Percentiles rank a stretch among this genome's conserved stretches.
phyloP scores from a whole-genome alignment of 2,113 vertebrate genomes.

The Barbus barbus region DNA sequence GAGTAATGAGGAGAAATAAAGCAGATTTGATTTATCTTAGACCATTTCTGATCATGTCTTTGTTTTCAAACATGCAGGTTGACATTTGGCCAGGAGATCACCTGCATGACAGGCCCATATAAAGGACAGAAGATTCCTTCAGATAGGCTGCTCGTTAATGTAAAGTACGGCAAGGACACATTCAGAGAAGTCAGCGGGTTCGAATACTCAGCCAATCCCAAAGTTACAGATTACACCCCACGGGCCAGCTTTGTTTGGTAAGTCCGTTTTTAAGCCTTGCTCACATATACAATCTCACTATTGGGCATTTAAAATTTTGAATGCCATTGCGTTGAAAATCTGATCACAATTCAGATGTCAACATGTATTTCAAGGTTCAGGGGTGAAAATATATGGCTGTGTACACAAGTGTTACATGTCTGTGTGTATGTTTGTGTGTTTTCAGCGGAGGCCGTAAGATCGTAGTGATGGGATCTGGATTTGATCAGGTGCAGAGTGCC shows the following conservation, averaged over 20 bases:
- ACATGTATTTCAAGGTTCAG: not conserved
- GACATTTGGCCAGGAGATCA: conserved; percentile 77
- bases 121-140: conserved; percentile 57
- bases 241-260: conserved; percentile 88
- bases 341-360: not conserved
- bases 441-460: conserved; percentile 90
- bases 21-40: not conserved
- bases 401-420: too few species aligned
- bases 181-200: conserved; percentile 59
- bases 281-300: not conserved
- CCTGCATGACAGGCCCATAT: conserved; percentile 82
- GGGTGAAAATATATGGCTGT: too few species aligned
- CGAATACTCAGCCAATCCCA: conserved; percentile 84
- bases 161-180: conserved; percentile 77
- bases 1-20: conserved; percentile 56
- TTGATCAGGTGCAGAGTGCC: conserved; percentile 86
- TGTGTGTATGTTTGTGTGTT: too few species aligned
- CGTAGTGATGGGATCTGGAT: conserved; percentile 80
- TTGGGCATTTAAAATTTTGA: not conserved
- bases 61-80: conserved; percentile 67
- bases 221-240: conserved; percentile 75
- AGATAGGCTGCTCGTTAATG: conserved; percentile 56
- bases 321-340: not conserved
- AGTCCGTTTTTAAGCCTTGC: conserved; percentile 2
- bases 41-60: not conserved